Conservation (phyloP, 2,797 vertebrate species). For the Erpetoichthys calabaricus region DNA sequence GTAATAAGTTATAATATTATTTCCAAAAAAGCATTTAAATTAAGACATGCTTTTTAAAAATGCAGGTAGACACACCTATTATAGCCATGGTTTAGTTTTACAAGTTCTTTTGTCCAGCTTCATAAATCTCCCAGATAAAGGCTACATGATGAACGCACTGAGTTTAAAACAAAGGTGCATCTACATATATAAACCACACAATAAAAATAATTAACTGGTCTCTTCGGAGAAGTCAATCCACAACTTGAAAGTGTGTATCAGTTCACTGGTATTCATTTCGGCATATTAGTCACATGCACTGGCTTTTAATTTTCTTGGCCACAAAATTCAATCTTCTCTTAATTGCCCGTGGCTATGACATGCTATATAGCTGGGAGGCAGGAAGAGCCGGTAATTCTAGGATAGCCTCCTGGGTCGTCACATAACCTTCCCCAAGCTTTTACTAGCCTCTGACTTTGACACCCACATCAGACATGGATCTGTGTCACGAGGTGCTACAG, state of each 20-base stretch:
- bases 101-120: too few relatives aligned
- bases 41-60: too few relatives aligned
- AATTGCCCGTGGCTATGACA: slow-evolving; percentile 7
- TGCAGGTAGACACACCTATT: too few relatives aligned
- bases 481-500: slow-evolving; percentile 21
- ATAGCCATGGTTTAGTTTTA: too few relatives aligned
- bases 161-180: too few relatives aligned
- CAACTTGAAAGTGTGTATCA: neutral
- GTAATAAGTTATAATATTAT: too few relatives aligned
- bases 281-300: slow-evolving; percentile 11
- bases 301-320: neutral
- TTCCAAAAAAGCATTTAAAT: too few relatives aligned
- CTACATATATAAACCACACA: too few relatives aligned
- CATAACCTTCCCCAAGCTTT: slow-evolving; percentile 7
- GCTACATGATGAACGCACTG: too few relatives aligned
- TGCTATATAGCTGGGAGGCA: slow-evolving; percentile 15
- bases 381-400: slow-evolving; percentile 10
- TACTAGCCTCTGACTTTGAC: slow-evolving; percentile 11
- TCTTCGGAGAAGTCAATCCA: too few relatives aligned
- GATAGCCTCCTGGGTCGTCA: slow-evolving; percentile 9
- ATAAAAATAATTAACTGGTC: too few relatives aligned
- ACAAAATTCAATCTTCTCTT: slow-evolving; percentile 18
- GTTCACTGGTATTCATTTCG: slow-evolving; percentile 4
- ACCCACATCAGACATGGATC: slow-evolving; percentile 24
- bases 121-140: too few relatives aligned